Conservation (phyloP, 2,888 invertebrate species). For the Periphyllus acericola region DNA sequence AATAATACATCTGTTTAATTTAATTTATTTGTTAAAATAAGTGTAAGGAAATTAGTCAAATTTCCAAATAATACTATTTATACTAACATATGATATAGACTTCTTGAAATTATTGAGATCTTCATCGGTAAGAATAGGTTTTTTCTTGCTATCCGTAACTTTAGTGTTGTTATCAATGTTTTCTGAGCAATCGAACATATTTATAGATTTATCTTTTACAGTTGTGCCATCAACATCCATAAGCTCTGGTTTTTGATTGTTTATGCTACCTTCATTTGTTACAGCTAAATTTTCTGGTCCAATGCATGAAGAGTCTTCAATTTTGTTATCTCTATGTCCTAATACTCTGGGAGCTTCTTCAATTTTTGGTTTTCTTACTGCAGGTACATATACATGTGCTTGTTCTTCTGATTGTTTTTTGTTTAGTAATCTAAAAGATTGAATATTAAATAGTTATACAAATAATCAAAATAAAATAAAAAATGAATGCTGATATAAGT, state of each 20-base stretch:
- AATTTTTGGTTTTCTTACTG: constrained; percentile 50
- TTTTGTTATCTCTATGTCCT: not conserved
- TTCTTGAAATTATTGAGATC: constrained; percentile 54
- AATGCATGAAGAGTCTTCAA: not conserved
- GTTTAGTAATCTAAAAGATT: constrained; percentile 41
- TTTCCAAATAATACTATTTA: not conserved
- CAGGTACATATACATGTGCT: constrained; percentile 54
- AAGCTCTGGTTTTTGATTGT: not conserved
- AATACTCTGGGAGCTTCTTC: constrained; percentile 20
- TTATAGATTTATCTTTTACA: not conserved
- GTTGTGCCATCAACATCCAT: constrained; percentile 3
- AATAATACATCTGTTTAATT: too few species aligned
- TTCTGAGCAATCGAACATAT: not conserved
- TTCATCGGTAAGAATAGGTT: constrained; percentile 37
- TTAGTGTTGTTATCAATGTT: not conserved
- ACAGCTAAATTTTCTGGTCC: not conserved
- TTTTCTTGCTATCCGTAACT: not conserved
- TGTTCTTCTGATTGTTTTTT: constrained; percentile 54
- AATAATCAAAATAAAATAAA: not conserved
- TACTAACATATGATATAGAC: constrained; percentile 56
- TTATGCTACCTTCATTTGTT: not conserved
- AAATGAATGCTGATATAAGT: too few species aligned
- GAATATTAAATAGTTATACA: not conserved
- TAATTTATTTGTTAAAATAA: not conserved
- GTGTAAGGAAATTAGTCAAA: not conserved